Evolutionary conservation across 2,888 invertebrate species (phyloP).

Genomic region (Chloromyia formosa): DNA sequence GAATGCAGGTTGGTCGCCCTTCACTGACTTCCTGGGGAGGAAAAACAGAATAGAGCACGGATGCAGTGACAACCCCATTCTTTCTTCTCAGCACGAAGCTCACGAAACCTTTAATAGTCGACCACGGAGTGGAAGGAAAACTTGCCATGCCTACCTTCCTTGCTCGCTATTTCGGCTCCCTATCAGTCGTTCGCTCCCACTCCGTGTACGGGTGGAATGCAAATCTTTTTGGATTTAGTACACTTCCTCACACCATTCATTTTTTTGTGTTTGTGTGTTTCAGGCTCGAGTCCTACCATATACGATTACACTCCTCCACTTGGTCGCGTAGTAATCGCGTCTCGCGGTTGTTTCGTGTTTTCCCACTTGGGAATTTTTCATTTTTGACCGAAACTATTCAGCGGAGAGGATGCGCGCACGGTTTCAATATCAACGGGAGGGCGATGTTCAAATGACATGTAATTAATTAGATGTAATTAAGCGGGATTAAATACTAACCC

Average conservation of each 20-base stretch:
- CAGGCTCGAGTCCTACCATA: too few species aligned
- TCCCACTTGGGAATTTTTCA: constrained; percentile 13
- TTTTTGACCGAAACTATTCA: constrained; percentile 1
- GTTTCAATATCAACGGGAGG: constrained; percentile 50
- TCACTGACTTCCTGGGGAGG: too few species aligned
- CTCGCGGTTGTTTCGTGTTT: constrained; percentile 11
- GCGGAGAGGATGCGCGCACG: too few species aligned
- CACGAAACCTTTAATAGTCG: too few species aligned
- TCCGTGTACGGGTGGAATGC: constrained; percentile 35
- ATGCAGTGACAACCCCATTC: too few species aligned
- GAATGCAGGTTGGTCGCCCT: too few species aligned
- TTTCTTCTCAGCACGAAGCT: too few species aligned
- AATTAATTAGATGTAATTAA: constrained; percentile 55
- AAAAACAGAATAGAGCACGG: too few species aligned
- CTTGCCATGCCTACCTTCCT: background rate
- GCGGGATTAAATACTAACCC: constrained; percentile 52
- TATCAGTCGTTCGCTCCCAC: background rate
- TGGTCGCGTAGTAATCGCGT: constrained; percentile 10
- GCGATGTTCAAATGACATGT: constrained; percentile 52
- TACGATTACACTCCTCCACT: too few species aligned
- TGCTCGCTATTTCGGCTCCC: background rate
- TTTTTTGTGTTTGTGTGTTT: too few species aligned
- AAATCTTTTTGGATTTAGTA: constrained; percentile 37
- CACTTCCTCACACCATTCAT: constrained; percentile 10
- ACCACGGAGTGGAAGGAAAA: too few species aligned